Base-by-base conservation (phyloP, 2,113 vertebrate genomes). In the Camelus bactrianus region DNA sequence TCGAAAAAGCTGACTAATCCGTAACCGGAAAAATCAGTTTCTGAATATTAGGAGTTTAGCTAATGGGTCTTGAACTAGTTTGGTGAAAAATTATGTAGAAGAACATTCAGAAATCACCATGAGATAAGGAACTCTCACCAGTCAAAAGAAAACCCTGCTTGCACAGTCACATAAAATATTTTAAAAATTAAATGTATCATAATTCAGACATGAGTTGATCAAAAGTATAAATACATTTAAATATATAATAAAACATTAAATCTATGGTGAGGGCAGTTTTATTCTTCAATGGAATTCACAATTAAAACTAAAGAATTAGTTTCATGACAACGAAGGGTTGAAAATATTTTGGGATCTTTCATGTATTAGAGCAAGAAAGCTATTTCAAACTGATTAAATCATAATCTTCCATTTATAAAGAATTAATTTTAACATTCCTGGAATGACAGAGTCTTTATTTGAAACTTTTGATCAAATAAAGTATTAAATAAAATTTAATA, bases 331-430 rank as follows among this genome's bases (percentile, higher is more conserved):
- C 60, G 28, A 89, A 94, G 26, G 8, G 14, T 26, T 87, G 38
- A 70, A 88, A 90, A 83, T 32, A 70, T 80, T 65, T 91, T 67
- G 14, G 72, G 28, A 62, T 73, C 4, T 62, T 85, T 46, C 56
- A 64, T 50, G 8, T 32, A 22, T 81, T 28, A 76, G n/a, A 50
- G 52, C 30, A 79, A 81, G 20, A 72, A 32, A 52, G 65, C 10
- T 58, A 48, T 92, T 87, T 85, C 83, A 62, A 95, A 82, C 42
- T n/a, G 56, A 38, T 73, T 65, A 77, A 69, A 76, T n/a, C 77
- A 60, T 30, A 32, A 2, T 3, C 8, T 80, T 80, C 52, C 42
- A 42, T 86, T 88, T 79, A 48, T 1, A 62, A 92, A 87, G 8
- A 83, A 72, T 85, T 89, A 89, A 75, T 28, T 28, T 88, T 67